Evolutionary conservation across 2,797 vertebrate species (phyloP), one percentile per base, ranked within the genome.

Genomic region (Etheostoma perlongum): DNA sequence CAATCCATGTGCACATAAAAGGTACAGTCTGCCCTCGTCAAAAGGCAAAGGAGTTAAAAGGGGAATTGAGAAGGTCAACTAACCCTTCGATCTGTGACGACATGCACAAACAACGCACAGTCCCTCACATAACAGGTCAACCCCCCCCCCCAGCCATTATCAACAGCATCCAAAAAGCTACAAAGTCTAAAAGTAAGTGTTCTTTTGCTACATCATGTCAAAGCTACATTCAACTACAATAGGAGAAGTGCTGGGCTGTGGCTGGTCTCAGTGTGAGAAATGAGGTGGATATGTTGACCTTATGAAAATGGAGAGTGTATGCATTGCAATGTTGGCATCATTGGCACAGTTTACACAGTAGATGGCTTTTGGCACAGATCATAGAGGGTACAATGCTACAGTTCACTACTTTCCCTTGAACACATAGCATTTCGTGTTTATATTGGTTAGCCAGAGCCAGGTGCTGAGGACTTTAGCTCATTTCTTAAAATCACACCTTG

Each of bases 161-260:
- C 89, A 86, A 92, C 84, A 91, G 91, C 92, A 91, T 94, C 91
- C 92, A 94, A 90, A 94, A 94, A 90, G 92, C 93, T 95, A 95
- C 91, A 92, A 92, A 94, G 81, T 93, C 91, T 94, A 94, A 94
- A 94, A 91, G 89, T 92, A 90, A 88, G 70, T 94, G 89, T 93
- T 94, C 80, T 91, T 92, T 93, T 95, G 95, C 94, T 95, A 95
- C 95, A 95, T 95, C 86, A 93, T 93, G 89, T 95, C 92, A 94
- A 95, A 94, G 94, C 95, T 96, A 95, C 95, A 95, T 95, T 95
- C 92, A 94, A 94, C 93, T 95, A 95, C 91, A 87, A 89, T 81
- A 94, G 91, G 87, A 93, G 92, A 94, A 93, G 92, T 93, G 93
- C 91, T 95, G 90, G 92, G 88, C 92, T 92, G 95, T 94, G 95